These are phyloP conservation scores for Ornithorhynchus anatinus DNA, from an alignment of 2,113 vertebrate species.

Conservation along the genomic window DNA sequence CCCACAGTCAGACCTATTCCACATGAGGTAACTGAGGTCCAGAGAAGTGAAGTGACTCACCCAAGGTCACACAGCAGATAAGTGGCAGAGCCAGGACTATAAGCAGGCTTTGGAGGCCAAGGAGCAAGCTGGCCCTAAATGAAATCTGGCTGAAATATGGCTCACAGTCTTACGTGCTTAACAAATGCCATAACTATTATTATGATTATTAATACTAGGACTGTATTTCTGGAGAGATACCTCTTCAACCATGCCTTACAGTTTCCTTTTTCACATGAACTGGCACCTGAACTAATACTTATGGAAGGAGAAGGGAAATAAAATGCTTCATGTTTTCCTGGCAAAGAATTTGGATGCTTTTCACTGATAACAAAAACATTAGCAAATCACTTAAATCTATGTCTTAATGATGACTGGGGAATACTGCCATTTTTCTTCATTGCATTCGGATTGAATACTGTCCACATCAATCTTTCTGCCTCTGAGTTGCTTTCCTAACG, in stretches of 20 bases:
- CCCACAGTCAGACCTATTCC: no score
- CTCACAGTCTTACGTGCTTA: no score
- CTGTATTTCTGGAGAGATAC: neutral
- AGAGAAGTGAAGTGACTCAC: no score
- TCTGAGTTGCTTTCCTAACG: conserved; percentile 17
- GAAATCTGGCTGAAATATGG: no score
- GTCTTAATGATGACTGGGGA: neutral
- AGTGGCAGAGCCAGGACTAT: neutral
- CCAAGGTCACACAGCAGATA: neutral
- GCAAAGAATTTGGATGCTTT: conserved; percentile 38
- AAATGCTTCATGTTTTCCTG: conserved; percentile 20
- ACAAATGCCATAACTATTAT: no score
- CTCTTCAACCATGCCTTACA: conserved; percentile 22
- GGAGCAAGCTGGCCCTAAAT: no score
- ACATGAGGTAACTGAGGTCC: no score
- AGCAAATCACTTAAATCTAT: neutral
- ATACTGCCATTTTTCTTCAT: neutral
- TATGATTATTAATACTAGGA: conserved; percentile 33
- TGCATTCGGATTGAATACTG: neutral
- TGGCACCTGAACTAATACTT: conserved; percentile 1
- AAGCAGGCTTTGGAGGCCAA: no score
- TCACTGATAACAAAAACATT: conserved; percentile 11
- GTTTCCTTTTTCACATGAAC: conserved; percentile 32
- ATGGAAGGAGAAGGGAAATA: neutral
- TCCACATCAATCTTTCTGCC: neutral